These are phyloP conservation scores for Ichneumoninae sp. DNA, from an alignment of 2,888 invertebrate genomes.

Conservation along the genomic window DNA sequence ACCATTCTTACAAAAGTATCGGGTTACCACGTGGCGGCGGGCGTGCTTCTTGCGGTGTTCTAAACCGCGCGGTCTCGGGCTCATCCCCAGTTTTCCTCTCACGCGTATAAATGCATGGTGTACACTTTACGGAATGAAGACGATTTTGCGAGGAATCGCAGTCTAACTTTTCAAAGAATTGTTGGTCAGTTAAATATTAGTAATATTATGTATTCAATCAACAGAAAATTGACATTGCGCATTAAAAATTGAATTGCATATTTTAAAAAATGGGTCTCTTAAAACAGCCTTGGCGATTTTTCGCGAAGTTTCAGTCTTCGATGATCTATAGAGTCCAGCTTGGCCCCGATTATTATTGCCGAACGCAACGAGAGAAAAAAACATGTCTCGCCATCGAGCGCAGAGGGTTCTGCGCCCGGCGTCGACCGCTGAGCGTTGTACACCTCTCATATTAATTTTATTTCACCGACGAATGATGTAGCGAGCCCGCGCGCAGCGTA, in stretches of 20 bases:
- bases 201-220: not conserved
- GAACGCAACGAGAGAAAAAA: conserved; percentile 25
- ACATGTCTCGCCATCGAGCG: conserved; percentile 35
- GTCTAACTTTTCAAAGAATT: not conserved
- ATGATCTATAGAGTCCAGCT: not conserved
- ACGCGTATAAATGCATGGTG: conserved; percentile 5
- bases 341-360: not conserved
- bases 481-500: conserved; percentile 53
- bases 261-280: not conserved
- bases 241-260: not conserved
- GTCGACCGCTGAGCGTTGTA: conserved; percentile 41
- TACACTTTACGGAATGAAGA: not conserved
- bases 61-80: conserved; percentile 21
- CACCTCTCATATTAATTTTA: conserved; percentile 55
- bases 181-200: not conserved
- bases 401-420: conserved; percentile 35
- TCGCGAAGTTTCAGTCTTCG: not conserved
- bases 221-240: not conserved
- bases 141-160: conserved; percentile 10
- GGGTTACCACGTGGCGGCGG: conserved; percentile 75
- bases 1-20: conserved; percentile 81
- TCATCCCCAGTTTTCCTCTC: conserved; percentile 19
- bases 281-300: not conserved
- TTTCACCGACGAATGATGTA: conserved; percentile 75
- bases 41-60: conserved; percentile 57